Evolutionary conservation across 2,797 vertebrate genomes (phyloP).

Genomic region (Tangara arthus): DNA sequence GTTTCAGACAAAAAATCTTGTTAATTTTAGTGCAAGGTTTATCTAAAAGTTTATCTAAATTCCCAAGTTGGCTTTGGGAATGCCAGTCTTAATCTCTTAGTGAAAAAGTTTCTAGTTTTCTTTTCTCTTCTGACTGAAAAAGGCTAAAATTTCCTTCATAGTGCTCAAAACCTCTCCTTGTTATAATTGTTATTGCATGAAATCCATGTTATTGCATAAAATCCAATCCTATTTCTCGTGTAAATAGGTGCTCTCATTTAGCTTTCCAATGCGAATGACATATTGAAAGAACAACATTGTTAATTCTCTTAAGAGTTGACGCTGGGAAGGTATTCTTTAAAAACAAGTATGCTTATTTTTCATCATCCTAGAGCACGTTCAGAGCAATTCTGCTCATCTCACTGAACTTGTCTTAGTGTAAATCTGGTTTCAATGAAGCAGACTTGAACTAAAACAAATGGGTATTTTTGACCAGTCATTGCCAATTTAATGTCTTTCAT

Average conservation of each 20-base stretch:
- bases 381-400: background rate
- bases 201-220: background rate
- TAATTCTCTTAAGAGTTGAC: background rate
- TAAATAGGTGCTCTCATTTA: background rate
- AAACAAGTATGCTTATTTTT: background rate
- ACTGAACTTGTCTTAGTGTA: background rate
- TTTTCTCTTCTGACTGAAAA: background rate
- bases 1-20: background rate
- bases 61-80: background rate
- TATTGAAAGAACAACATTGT: background rate
- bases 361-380: background rate
- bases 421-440: constrained; percentile 7
- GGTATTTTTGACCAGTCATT: background rate
- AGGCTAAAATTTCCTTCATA: background rate
- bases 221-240: background rate
- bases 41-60: background rate
- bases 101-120: background rate
- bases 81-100: background rate
- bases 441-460: background rate
- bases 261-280: background rate
- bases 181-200: background rate
- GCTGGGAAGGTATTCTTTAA: background rate
- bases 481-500: background rate
- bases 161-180: background rate
- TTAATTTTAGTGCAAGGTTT: background rate